Conservation (phyloP, 2,888 invertebrate genomes). For the Yponomeuta sedellus region DNA sequence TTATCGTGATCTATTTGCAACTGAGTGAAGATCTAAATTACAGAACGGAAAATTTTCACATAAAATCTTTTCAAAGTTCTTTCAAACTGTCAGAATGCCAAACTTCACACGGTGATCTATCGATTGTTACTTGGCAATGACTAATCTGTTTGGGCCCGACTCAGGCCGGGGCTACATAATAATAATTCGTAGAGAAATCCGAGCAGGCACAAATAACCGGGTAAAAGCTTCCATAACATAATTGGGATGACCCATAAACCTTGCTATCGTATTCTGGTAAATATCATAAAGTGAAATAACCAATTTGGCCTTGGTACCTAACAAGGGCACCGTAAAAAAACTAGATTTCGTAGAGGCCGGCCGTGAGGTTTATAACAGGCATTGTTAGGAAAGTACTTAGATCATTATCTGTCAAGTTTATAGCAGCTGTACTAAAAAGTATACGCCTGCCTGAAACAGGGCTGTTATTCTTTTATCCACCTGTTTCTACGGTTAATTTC, state of each 20-base stretch:
- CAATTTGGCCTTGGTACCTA: background rate
- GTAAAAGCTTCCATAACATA: background rate
- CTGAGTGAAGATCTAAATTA: too few relatives aligned
- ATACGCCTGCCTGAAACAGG: background rate
- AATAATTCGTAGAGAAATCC: background rate
- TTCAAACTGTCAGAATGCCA: too few relatives aligned
- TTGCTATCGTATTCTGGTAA: background rate
- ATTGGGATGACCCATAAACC: constrained; percentile 2
- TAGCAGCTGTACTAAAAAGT: constrained; percentile 2
- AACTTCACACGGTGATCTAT: too few relatives aligned
- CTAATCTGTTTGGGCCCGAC: too few relatives aligned
- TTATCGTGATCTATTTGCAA: too few relatives aligned
- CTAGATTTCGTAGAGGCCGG: constrained; percentile 2
- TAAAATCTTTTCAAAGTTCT: too few relatives aligned
- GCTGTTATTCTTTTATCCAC: background rate
- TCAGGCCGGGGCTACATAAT: too few relatives aligned
- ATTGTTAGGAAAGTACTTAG: constrained; percentile 1
- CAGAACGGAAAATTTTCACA: too few relatives aligned
- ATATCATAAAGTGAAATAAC: background rate
- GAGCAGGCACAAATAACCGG: background rate
- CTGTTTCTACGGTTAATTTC: too few relatives aligned
- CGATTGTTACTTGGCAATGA: too few relatives aligned
- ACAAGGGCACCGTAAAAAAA: constrained; percentile 2
- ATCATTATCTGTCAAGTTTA: constrained; percentile 6
- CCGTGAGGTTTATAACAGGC: background rate